Evolutionary conservation across 2,797 vertebrate species (phyloP), one percentile per base, ranked within the genome.

Genomic region (Xiphophorus birchmanni): DNA sequence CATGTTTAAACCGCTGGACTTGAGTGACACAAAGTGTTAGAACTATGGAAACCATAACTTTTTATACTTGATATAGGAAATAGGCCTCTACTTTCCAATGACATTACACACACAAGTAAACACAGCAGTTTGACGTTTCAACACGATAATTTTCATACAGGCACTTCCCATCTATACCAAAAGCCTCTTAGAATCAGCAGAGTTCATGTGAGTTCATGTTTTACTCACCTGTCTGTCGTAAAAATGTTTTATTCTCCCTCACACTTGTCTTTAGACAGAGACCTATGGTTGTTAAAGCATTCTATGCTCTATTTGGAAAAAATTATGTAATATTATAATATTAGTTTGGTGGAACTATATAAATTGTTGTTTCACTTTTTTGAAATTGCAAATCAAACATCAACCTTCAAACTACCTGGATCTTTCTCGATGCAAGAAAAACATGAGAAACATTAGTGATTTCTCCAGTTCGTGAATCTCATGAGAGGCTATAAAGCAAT

Each of bases 361-460:
- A 60, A 60, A 60, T 60, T 60, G 5, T 60, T 60, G 29, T 60
- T 32, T 60, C 11, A 29, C 29, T 32, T 60, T 60, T 60, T n/a
- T 60, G 10, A 60, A 60, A 60, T 13, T 58, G n/a, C 56, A 58
- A 58, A 4, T 58, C 56, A 60, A 29, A 32, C 23, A n/a, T n/a
- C 9, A 58, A 32, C n/a, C 13, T 50, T 56, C 48, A 48, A 67
- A 58, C 65, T 44, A 13, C 5, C 6, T 60, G 74, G 52, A 79
- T 58, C 32, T 50, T 15, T 73, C 23, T 8, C 1, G 10, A 63
- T 74, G 5, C 23, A 9, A 8, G 73, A 90, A 72, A 83, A 63
- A 77, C 56, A 7, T 90, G 86, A 89, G 78, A 76, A 48, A 79
- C 72, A 75, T 88, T 81, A 89, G 54, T 86, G 56, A 47, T 80